These are phyloP conservation scores for Colletes gigas DNA, from an alignment of 1,140 invertebrate genomes.

Conservation along the genomic window DNA sequence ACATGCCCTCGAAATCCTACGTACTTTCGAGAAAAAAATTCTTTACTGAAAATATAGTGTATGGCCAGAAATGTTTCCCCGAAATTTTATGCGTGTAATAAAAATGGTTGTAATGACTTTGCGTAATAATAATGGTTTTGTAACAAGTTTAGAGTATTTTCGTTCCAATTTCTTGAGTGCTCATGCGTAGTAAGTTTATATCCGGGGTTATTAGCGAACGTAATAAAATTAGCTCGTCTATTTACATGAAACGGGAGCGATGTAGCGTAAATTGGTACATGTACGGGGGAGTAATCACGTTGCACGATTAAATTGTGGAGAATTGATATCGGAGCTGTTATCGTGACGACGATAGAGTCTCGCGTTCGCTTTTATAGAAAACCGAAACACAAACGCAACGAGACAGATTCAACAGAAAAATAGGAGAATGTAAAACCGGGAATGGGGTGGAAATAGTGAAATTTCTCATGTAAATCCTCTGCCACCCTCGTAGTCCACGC, in stretches of 20 bases:
- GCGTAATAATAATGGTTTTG: no score
- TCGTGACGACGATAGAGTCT: background rate
- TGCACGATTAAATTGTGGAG: background rate
- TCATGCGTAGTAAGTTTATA: background rate
- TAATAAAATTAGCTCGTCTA: background rate
- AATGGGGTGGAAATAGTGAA: constrained; percentile 35
- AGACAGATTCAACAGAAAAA: constrained; percentile 25
- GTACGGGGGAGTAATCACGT: background rate
- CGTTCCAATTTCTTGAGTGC: background rate
- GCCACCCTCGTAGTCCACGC: constrained; percentile 41
- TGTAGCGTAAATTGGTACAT: background rate
- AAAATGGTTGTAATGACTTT: no score
- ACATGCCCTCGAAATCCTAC: no score
- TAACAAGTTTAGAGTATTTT: background rate
- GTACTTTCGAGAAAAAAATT: no score
- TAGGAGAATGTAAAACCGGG: background rate
- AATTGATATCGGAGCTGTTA: background rate
- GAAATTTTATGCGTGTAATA: no score
- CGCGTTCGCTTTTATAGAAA: background rate
- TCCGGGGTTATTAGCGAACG: background rate
- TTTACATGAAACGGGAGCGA: background rate
- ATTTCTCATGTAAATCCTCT: constrained; percentile 60
- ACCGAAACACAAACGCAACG: constrained; percentile 22
- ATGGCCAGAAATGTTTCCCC: no score
- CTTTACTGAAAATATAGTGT: no score